Percentiles rank a stretch among this genome's conserved stretches.
Evolutionary conservation across 2,797 vertebrate genomes (phyloP).

Genomic region (Pseudopleuronectes americanus): DNA sequence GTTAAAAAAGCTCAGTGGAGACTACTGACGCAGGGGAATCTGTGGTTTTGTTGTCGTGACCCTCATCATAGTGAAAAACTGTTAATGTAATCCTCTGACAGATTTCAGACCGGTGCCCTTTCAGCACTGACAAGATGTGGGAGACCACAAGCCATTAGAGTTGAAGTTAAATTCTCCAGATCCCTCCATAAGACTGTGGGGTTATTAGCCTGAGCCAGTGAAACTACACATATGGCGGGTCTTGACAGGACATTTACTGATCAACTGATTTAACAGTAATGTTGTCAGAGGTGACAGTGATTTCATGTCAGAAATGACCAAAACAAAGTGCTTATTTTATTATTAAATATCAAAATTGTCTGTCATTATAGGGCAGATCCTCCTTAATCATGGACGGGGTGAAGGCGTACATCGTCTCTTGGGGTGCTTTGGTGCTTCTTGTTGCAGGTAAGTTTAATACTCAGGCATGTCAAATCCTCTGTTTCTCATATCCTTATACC

Average conservation of each 20-base stretch:
- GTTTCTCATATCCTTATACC: neutral
- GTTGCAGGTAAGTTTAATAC: constrained; percentile 69
- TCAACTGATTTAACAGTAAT: constrained; percentile 1
- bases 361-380: constrained; percentile 72
- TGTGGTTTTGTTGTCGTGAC: neutral
- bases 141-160: constrained; percentile 6
- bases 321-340: neutral
- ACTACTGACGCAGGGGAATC: neutral
- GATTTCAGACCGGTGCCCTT: neutral
- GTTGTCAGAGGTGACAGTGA: constrained; percentile 10
- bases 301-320: neutral
- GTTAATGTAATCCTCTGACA: neutral
- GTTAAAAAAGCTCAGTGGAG: neutral
- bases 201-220: neutral
- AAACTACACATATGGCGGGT: neutral
- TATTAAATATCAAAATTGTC: constrained; percentile 19
- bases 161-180: neutral
- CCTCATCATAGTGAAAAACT: neutral
- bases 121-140: neutral
- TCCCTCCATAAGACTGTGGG: neutral
- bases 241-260: neutral
- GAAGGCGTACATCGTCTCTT: constrained; percentile 77
- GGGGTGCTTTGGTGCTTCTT: constrained; percentile 79
- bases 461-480: neutral
- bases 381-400: constrained; percentile 84